A percentile compares a stretch with the other conserved stretches of the same genome.
phyloP scores from a whole-genome alignment of 2,113 vertebrate species.

The Callaeas wilsoni region DNA sequence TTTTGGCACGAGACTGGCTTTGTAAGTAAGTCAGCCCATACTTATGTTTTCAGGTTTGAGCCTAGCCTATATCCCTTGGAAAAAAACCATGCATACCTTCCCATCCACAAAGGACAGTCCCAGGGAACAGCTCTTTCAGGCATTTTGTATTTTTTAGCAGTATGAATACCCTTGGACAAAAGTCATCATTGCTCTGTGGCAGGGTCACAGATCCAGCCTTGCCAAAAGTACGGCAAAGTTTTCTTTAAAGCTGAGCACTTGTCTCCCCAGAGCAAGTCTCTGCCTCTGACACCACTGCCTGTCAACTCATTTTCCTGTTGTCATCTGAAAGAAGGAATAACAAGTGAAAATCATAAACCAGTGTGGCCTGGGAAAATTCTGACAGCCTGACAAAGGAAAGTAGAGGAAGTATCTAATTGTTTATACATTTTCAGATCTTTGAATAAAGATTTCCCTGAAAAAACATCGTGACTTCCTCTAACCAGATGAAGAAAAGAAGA shows the following conservation, averaged over 20 bases:
- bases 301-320: slow-evolving; percentile 3
- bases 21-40: not conserved
- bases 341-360: slow-evolving; percentile 8
- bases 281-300: not conserved
- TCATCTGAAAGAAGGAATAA: not conserved
- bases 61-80: not conserved
- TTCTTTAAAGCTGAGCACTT: not conserved
- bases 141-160: not conserved
- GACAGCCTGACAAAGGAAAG: slow-evolving; percentile 17
- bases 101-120: not conserved
- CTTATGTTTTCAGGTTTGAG: not conserved
- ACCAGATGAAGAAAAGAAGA: not conserved
- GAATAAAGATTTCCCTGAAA: not conserved
- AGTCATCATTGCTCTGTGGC: not conserved
- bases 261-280: not conserved
- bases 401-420: slow-evolving; percentile 10
- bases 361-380: not conserved
- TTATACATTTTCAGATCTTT: not conserved
- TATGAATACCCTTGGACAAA: not conserved
- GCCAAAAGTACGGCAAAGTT: not conserved
- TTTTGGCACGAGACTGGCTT: not conserved
- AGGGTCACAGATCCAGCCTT: not conserved
- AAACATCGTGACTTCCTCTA: slow-evolving; percentile 1
- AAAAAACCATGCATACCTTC: not conserved
- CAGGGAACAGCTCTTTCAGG: not conserved